phyloP scores from a whole-genome alignment of 2,113 vertebrate genomes.

The Odontesthes bonariensis region DNA sequence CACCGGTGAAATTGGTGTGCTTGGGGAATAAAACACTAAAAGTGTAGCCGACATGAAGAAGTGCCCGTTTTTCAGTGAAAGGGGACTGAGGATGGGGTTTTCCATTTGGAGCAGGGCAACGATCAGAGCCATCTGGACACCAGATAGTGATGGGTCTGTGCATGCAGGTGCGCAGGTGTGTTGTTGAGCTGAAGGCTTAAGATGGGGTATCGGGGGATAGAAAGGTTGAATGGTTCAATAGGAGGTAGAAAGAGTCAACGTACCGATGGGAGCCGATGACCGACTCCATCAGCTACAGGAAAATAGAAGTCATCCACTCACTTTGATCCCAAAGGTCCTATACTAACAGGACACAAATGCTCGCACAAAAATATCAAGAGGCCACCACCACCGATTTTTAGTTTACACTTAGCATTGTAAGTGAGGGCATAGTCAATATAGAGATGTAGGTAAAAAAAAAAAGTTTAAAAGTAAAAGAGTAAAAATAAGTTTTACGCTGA shows the following conservation, averaged over 20 bases:
- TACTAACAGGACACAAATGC: not conserved
- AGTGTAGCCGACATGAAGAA: slow-evolving; percentile 7
- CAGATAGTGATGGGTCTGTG: slow-evolving; percentile 2
- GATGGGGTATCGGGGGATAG: slow-evolving; percentile 17
- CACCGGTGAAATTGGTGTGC: slow-evolving; percentile 6
- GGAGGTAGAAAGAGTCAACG: slow-evolving; percentile 36
- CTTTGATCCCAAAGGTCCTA: slow-evolving; percentile 24
- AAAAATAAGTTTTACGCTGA: too few relatives aligned
- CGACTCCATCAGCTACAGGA: slow-evolving; percentile 8
- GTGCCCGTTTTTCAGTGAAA: slow-evolving; percentile 2
- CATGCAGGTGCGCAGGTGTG: not conserved
- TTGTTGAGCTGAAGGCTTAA: slow-evolving; percentile 7
- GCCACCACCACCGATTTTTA: not conserved
- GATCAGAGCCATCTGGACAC: slow-evolving; percentile 31
- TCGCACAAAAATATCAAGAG: slow-evolving; percentile 1
- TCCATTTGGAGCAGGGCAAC: slow-evolving; percentile 1
- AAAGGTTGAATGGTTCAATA: slow-evolving; percentile 51
- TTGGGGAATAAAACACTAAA: not conserved
- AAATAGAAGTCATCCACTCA: slow-evolving; percentile 6
- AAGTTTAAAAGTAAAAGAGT: too few relatives aligned
- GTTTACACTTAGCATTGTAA: not conserved
- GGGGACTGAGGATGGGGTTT: not conserved
- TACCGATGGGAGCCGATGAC: slow-evolving; percentile 25
- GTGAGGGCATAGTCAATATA: too few relatives aligned
- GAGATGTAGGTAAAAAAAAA: too few relatives aligned